Base-by-base conservation (phyloP, 2,888 invertebrate genomes). In the Latrodectus elegans region DNA sequence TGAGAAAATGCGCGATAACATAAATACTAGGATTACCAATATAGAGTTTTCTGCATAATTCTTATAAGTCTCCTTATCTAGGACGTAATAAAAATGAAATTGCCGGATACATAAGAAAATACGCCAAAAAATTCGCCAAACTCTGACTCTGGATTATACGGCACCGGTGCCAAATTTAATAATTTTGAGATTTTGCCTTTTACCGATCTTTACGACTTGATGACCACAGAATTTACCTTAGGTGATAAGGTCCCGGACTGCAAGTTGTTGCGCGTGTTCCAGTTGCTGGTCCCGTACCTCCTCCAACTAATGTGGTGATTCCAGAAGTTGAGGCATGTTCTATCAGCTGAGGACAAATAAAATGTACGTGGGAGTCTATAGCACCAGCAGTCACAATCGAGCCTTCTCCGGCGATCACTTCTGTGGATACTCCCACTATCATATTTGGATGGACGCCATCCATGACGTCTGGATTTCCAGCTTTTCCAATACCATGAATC, bases 401-500 rank as follows among this genome's bases (percentile, higher is more conserved):
- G 6, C 91, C 91, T 86, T 92, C 92, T 0, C 91, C 92, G 8
- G 92, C 91, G 17, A 92, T 91, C 4, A 91, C 92, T 77, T 92
- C 92, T 0, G 92, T 92, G 8, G 92, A 91, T 0, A 91, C 91
- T 1, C 92, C 92, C 9, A 92, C 90, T 0, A 91, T 88, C 90
- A 92, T 86, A 38, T 90, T 91, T 52, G 91, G 90, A 51, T 90
- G 88, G 0, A 92, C 91, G 0, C 91, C 91, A 8, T 91, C 91
- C 92, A 92, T 92, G 8, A 91, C 90, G 72, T 92, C 92, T 4
- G 92, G 92, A 85, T 92, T 92, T 8, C 92, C 92, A 51, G 92
- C 91, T 90, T 92, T 92, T 4, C 92, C 92, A 53, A 92, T 91
- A 9, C 91, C 92, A 15, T 88, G 90, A 60, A 92, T 92, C 74